Evolutionary conservation across 1,140 invertebrate species (phyloP), one percentile per base, ranked within the genome.

Genomic region (Nixonia krombeini): DNA sequence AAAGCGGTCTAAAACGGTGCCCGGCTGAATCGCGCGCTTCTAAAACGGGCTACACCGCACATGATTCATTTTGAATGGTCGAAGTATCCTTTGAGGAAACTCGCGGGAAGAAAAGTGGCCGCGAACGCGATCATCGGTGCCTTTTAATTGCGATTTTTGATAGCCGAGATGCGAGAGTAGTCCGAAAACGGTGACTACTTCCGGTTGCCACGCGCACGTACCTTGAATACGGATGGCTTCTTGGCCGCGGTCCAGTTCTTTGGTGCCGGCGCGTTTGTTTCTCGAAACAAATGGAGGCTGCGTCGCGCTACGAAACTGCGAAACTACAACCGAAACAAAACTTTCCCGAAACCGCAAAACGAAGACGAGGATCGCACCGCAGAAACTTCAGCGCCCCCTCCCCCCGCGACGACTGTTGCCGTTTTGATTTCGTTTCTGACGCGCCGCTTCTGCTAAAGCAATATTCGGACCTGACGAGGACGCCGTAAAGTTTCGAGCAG

Each of bases 241-340:
- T 72, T 80, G 78, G 78, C 75, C 55, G 52, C 35, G 68, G 68
- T 74, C 78, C 78, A 80, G 69, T 67, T 62, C 26, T 68, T 68
- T 58, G 57, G 61, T 61, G 59, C 70, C 67, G 47, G 69, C 65
- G 21, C 33, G 40, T 55, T 55, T 26, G 40, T 55, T 55, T 26
- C 18, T 28, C 64, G 63, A 75, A 75, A 77, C 69, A 74, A 75
- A 78, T 73, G 63, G 50, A 71, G 59, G 47, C 49, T 41, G 47
- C 56, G 52, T 52, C 28, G 46, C 41, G 46, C 35, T 28, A 38
- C 50, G 56, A 62, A 78, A 75, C 69, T 75, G 61, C 52, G 51
- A 73, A 78, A 74, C 65, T 72, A n/a, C n/a, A n/a, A n/a, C n/a
- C n/a, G n/a, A n/a, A n/a, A 64, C 73, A 37, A 62, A 72, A 74